Evolutionary conservation across 1,140 invertebrate genomes (phyloP), one percentile per base, ranked within the genome.

Genomic region (Manduca sexta): DNA sequence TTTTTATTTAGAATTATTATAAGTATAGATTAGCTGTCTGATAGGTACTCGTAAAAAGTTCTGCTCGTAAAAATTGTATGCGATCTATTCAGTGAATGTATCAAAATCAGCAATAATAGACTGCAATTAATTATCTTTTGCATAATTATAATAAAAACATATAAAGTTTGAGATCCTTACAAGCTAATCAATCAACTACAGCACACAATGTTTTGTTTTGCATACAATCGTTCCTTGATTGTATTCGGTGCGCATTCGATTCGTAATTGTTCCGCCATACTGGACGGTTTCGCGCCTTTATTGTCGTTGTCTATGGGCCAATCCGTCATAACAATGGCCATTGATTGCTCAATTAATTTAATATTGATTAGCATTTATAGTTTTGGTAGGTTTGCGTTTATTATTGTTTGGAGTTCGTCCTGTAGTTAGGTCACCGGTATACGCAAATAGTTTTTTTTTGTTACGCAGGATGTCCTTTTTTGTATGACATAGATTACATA

Each of bases 211-310:
- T 30, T 40, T 30, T 45, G 11, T 37, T 54, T 54, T 54, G 46
- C 52, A 54, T 54, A 54, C 52, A 54, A 54, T 54, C 49, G 45
- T 21, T 29, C 30, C 41, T 15, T 14, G 48, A 42, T 44, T 51
- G 50, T 61, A 61, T 49, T 56, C 59, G 55, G 54, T 52, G 57
- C 60, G 56, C 59, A 54, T 47, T 54, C 43, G 47, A 31, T 57
- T 55, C 50, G 58, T 73, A 68, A 73, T 68, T 70, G 67, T 60
- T 43, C 66, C 51, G 64, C 67, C 66, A 73, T 73, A 65, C 68
- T 65, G 58, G 64, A 56, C 53, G 16, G 14, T 48, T 69, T 70
- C 53, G 60, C 54, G 56, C 69, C 56, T 56, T 47, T 54, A 46
- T 55, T 31, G 58, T 55, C 64, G 54, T 64, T 58, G 42, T 52